These are phyloP conservation scores for Polia nebulosa DNA, from an alignment of 2,888 invertebrate genomes.

Conservation along the genomic window DNA sequence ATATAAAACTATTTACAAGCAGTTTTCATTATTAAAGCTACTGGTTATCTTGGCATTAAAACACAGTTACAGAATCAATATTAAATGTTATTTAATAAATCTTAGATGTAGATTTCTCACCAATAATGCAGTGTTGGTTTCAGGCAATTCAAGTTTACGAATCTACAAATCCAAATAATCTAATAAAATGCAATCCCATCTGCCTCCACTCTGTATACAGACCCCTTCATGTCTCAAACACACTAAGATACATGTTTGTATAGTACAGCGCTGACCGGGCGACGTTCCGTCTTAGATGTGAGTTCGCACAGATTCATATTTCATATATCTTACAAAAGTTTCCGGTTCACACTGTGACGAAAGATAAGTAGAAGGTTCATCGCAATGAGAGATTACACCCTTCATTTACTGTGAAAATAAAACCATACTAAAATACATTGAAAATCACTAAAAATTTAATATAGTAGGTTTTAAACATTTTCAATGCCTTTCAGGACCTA, in stretches of 20 bases:
- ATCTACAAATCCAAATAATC: background rate
- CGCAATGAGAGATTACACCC: no score
- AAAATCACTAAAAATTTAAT: no score
- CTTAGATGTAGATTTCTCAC: background rate
- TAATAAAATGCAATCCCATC: background rate
- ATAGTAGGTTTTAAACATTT: no score
- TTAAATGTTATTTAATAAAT: background rate
- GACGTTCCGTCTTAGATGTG: constrained; percentile 31
- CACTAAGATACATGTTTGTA: background rate
- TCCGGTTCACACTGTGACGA: constrained; percentile 12
- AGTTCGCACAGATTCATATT: constrained; percentile 63
- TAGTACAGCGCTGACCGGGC: constrained; percentile 30
- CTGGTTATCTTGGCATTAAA: background rate
- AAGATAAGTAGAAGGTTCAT: constrained; percentile 21
- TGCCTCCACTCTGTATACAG: background rate
- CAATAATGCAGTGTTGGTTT: background rate
- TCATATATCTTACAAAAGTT: constrained; percentile 65
- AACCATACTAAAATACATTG: no score
- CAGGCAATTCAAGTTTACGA: background rate
- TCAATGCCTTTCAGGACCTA: no score
- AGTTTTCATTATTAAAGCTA: background rate
- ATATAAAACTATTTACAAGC: no score
- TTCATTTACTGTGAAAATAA: no score
- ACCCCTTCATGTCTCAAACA: background rate
- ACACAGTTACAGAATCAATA: background rate